Evolutionary conservation across 2,113 vertebrate species (phyloP), one percentile per base, ranked within the genome.

Genomic region (Rhea pennata): DNA sequence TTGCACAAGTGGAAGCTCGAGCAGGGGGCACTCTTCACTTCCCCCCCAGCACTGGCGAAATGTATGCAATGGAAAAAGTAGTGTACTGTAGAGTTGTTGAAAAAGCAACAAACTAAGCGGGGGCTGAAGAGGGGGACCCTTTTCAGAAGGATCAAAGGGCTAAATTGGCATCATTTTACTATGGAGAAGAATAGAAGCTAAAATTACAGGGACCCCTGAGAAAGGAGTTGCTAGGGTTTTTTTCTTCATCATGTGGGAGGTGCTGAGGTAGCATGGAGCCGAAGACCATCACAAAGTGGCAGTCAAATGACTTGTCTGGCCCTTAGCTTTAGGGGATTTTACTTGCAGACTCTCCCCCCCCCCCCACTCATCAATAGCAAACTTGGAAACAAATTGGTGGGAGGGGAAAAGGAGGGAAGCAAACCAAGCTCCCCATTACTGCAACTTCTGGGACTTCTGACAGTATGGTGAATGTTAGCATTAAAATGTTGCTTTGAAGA

Each of bases 401-500:
- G 39, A 27, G 24, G 17, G 40, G 14, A 15, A 46, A 46, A 64
- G 62, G 36, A 36, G 12, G 40, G 46, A 40, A 29, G 76, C 59
- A 13, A 39, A 51, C 31, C 42, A 44, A 11, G 12, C 44, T 6
- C 65, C 76, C 72, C 40, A 54, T 19, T 48, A 6, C 27, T 79
- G 19, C 67, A 36, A 74, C 86, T 71, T 80, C 82, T 69, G 82
- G 29, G 79, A 48, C 44, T 84, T 79, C 22, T 50, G 91, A 58
- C 79, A 70, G 50, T 54, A 29, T 84, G 67, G 31, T 16, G 67
- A 61, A 48, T 72, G 50, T 74, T 67, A 74, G 74, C 61, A 53
- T 77, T 77, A 64, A 72, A 64, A 84, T 54, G 87, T 87, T 74
- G 90, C 95, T 76, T 76, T 59, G 71, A 77, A 82, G 64, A 81